phyloP scores from a whole-genome alignment of 2,113 vertebrate species.

The Entomyzon cyanotis region DNA sequence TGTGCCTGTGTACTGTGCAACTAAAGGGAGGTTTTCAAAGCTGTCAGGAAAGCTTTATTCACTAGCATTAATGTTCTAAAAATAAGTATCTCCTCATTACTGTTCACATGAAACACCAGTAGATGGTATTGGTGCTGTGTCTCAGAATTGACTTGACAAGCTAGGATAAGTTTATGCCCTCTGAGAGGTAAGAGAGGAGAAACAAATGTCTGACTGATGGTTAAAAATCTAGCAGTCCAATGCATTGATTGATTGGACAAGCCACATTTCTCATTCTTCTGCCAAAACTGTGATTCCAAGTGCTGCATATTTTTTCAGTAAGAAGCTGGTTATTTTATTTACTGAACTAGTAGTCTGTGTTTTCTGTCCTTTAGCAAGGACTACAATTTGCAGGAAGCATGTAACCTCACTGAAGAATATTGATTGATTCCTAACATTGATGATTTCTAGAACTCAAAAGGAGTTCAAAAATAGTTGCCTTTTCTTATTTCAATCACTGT shows the following conservation, averaged over 20 bases:
- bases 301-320: neutral
- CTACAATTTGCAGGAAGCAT: neutral
- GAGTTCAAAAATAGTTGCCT: neutral
- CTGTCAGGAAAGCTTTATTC: neutral
- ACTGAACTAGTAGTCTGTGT: neutral
- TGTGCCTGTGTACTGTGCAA: neutral
- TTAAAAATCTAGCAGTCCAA: neutral
- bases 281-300: neutral
- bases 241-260: neutral
- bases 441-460: neutral
- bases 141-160: neutral
- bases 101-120: neutral
- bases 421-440: neutral
- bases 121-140: neutral
- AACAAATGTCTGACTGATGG: neutral
- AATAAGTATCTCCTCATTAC: neutral
- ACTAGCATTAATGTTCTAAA: constrained; percentile 23
- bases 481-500: neutral
- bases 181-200: neutral
- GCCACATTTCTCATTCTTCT: neutral
- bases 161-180: neutral
- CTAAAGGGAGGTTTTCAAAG: neutral
- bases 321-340: neutral
- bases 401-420: neutral
- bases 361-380: neutral